These are phyloP conservation scores for Ptychochromis oligacanthus DNA, from an alignment of 2,113 vertebrate species.

Conservation along the genomic window DNA sequence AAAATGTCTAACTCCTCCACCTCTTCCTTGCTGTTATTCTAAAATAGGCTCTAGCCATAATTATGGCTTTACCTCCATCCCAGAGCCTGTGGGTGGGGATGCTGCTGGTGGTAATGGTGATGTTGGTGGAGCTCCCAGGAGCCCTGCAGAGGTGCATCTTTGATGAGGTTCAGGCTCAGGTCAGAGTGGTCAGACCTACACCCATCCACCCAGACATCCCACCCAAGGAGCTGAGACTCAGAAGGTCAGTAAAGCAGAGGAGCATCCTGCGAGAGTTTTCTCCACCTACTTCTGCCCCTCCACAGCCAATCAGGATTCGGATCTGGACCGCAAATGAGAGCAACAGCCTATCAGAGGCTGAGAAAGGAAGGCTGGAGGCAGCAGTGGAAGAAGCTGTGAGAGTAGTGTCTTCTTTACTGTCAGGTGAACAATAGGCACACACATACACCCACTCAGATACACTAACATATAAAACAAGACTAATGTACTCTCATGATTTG, in stretches of 20 bases:
- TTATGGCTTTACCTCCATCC: conserved; percentile 23
- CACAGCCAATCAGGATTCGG: conserved; percentile 78
- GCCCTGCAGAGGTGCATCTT: conserved; percentile 72
- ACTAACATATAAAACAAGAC: no score
- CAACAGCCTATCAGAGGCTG: conserved; percentile 43
- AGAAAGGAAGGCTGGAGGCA: conserved; percentile 60
- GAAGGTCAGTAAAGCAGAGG: conserved; percentile 7
- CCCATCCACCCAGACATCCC: neutral
- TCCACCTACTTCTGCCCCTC: neutral
- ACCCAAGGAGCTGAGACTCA: neutral
- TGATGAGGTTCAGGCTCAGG: conserved; percentile 74
- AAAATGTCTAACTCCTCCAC: no score
- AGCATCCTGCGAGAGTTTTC: neutral
- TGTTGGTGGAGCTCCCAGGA: conserved; percentile 40
- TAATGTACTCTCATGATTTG: neutral
- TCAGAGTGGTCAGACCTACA: conserved; percentile 56
- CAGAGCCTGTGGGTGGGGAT: conserved; percentile 37
- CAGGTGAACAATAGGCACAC: conserved; percentile 65
- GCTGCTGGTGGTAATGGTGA: conserved; percentile 34
- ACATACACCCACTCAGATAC: neutral
- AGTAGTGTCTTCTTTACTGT: conserved; percentile 71
- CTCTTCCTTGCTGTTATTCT: neutral
- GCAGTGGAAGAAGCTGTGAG: conserved; percentile 72
- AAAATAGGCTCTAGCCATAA: neutral
- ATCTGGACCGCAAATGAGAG: conserved; percentile 72